Base-by-base conservation (phyloP, 2,797 vertebrate species). In the Ceryle rudis region DNA sequence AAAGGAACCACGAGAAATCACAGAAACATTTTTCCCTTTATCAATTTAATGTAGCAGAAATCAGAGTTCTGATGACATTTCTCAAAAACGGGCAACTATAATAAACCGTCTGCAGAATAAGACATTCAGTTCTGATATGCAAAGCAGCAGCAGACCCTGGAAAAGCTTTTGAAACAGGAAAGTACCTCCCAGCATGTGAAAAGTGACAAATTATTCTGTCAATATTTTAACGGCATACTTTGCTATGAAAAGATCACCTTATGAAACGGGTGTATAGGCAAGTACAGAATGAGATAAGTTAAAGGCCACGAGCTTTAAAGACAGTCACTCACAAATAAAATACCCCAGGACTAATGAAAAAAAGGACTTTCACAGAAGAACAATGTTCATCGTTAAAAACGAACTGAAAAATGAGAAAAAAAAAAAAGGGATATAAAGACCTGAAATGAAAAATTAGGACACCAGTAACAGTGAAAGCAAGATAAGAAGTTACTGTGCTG, bases 121-220 rank as follows among this genome's bases (percentile, higher is more conserved):
- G 82, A 92, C 84, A 91, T 94, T 94, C 62, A 95, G 87, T 92
- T 93, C 77, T 95, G 74, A 95, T 92, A 96, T 94, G 88, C 93
- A 95, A 95, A 97, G 84, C 92, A 95, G 86, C 44, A 88, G 65
- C 83, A 89, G 71, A 78, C 52, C 73, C 79, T 91, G 57, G 60
- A 78, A 92, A 88, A 66, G 86, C 88, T 81, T 89, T 83, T 94
- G 90, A 94, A 95, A 75, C 39, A 80, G 3, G 1, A 90, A 96
- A 87, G 41, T 44, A 89, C 70, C 67, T 88, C 79, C 28, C 90
- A 96, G 87, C 78, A 83, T 95, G 93, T 92, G 87, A 89, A 91
- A 96, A 96, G 72, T 62, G 16, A 70, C 42, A 84, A 95, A 95
- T 93, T 88, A 95, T 94, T 92, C 86, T 94, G 94, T 96, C 87